Evolutionary conservation across 2,888 invertebrate genomes (phyloP).

Genomic region (Ephialtes manifestator): DNA sequence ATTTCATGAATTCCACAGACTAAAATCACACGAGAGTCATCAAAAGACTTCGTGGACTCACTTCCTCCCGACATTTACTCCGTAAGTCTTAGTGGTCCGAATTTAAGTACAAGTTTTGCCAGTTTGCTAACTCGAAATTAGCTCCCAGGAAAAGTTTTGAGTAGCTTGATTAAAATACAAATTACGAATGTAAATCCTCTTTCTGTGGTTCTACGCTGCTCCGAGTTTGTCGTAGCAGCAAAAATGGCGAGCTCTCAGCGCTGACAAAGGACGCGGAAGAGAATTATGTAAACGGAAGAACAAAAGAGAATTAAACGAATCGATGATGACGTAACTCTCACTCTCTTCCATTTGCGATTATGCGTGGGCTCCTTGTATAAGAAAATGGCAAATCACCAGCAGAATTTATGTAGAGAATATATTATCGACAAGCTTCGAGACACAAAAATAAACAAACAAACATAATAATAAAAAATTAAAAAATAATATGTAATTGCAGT

Average conservation of each 20-base stretch:
- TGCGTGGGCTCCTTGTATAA: not conserved
- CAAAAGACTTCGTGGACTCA: conserved; percentile 15
- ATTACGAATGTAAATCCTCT: conserved; percentile 72
- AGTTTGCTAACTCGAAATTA: conserved; percentile 70
- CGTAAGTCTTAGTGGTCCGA: conserved; percentile 44
- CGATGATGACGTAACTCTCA: conserved; percentile 63
- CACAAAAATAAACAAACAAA: not conserved
- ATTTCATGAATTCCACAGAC: not conserved
- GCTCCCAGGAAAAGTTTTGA: conserved; percentile 69
- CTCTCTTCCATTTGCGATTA: conserved; percentile 21
- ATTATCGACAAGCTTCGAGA: not conserved
- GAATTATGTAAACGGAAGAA: conserved; percentile 69
- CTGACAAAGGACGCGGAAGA: conserved; percentile 58
- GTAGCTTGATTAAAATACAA: conserved; percentile 74
- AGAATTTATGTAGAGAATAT: not conserved
- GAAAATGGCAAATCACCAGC: not conserved
- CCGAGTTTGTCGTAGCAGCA: conserved; percentile 13
- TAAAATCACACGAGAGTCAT: conserved; percentile 30
- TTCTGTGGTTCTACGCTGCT: not conserved
- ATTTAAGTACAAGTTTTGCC: conserved; percentile 68
- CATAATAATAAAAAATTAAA: not conserved
- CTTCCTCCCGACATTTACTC: conserved; percentile 4
- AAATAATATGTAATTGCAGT: not conserved
- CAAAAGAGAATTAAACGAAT: conserved; percentile 67
- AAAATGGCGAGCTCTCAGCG: conserved; percentile 11